Base-by-base conservation (phyloP, 2,113 vertebrate genomes). In the Aramus guarauna region DNA sequence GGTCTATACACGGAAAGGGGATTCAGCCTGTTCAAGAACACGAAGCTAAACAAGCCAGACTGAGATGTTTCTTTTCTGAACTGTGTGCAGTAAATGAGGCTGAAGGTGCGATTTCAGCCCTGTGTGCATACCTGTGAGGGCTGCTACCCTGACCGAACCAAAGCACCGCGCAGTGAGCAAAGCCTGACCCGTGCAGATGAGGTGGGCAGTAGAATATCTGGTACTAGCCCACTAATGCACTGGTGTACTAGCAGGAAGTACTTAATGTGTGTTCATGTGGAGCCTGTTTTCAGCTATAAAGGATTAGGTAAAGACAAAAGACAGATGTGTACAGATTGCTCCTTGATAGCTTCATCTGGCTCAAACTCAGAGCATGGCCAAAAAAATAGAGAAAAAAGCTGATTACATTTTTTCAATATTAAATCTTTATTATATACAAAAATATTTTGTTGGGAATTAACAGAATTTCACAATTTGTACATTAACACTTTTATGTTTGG, bases 381-480 rank as follows among this genome's bases (percentile, higher is more conserved):
- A 39, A 78, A 71, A 34, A 52, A 48, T 36, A 52, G 27, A 37
- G 9, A 5, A 39, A 76, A 63, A 32, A 50, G 8, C 20, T 26
- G 18, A 43, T 32, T 17, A 20, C 39, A 12, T 47, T 96, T 95
- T 96, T 94, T 92, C 85, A 95, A 92, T 97, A 97, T 96, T 98
- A 98, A 97, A 95, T 97, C 92, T 98, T 98, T 98, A 97, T 97
- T 98, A 97, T 97, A 89, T 97, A 98, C 97, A 98, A 98, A 98
- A 98, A 98, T 98, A 98, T 94, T 96, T 98, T 97, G 95, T 94
- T 93, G 96, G 88, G 95, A 96, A 93, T 97, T 96, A 97, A 82
- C 88, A 96, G 96, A 87, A 94, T 94, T 92, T 97, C 85, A 92
- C 74, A 81, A 90, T 95, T 97, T 97, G 63, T 97, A 97, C 97